A percentile compares a stretch with the other conserved stretches of the same genome.
phyloP scores from a whole-genome alignment of 1,140 invertebrate genomes.

The Vanessa tameamea region DNA sequence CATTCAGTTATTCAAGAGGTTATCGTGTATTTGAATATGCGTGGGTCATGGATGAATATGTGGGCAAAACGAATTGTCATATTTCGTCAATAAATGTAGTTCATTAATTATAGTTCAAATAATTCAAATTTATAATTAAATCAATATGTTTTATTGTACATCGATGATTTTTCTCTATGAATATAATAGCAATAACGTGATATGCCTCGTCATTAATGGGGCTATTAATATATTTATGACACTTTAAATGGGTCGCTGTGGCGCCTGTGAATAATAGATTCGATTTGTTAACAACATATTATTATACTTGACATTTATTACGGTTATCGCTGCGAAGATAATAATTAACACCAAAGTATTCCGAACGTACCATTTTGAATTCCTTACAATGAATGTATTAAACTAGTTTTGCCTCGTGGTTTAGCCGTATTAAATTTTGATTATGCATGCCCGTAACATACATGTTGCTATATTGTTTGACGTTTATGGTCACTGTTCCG shows the following conservation, averaged over 20 bases:
- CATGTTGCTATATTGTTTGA: too few relatives aligned
- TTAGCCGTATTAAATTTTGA: too few relatives aligned
- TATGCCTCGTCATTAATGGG: slow-evolving; percentile 22
- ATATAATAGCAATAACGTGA: slow-evolving; percentile 20
- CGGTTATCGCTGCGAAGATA: slow-evolving; percentile 21
- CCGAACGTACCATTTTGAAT: not conserved
- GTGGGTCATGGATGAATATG: too few relatives aligned
- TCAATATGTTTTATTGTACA: too few relatives aligned
- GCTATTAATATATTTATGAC: slow-evolving; percentile 37
- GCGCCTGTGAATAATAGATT: slow-evolving; percentile 33
- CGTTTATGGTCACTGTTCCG: too few relatives aligned
- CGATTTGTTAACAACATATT: slow-evolving; percentile 36
- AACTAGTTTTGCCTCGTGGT: not conserved
- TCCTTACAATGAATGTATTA: not conserved
- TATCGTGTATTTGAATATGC: too few relatives aligned
- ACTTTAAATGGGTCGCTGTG: slow-evolving; percentile 33
- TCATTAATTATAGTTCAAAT: too few relatives aligned
- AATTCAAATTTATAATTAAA: too few relatives aligned
- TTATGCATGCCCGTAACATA: too few relatives aligned
- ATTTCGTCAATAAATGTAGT: too few relatives aligned
- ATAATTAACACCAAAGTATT: slow-evolving; percentile 10
- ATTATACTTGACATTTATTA: slow-evolving; percentile 38
- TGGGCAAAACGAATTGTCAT: too few relatives aligned
- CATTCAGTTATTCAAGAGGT: too few relatives aligned
- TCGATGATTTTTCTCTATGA: not conserved